These are phyloP conservation scores for Brachymystax lenok DNA, from an alignment of 2,797 vertebrate genomes.

Conservation along the genomic window DNA sequence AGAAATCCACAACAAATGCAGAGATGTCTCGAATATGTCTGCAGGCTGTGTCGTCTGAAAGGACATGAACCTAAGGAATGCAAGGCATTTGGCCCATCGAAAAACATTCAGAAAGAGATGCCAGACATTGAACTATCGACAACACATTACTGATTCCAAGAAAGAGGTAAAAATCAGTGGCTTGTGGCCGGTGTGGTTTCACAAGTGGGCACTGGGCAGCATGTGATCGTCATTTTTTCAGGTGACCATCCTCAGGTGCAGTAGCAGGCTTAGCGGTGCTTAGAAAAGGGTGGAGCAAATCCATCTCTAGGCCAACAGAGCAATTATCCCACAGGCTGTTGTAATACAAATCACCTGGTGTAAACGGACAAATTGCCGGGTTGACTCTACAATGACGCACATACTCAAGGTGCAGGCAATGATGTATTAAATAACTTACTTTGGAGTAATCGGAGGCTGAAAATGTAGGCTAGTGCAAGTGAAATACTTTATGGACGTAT, in stretches of 20 bases:
- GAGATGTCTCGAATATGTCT: not conserved
- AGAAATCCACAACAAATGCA: not conserved
- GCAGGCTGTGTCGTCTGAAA: not conserved
- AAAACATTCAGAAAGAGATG: not conserved
- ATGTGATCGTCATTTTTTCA: not conserved
- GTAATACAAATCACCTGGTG: constrained; percentile 4
- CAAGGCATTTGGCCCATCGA: not conserved
- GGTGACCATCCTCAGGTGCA: not conserved
- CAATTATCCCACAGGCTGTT: not conserved
- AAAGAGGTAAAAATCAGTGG: not conserved
- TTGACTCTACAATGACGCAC: not conserved
- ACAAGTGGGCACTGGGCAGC: not conserved
- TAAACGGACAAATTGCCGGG: not conserved
- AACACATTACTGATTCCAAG: not conserved
- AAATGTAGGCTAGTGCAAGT: not conserved
- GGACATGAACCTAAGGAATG: not conserved
- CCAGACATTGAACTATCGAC: not conserved
- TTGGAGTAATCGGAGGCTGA: not conserved
- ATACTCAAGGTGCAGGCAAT: not conserved
- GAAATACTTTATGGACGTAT: not conserved
- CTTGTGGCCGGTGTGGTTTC: not conserved
- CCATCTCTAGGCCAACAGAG: constrained; percentile 2
- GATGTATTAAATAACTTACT: not conserved
- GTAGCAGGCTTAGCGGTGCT: not conserved
- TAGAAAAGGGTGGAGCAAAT: not conserved